These are phyloP conservation scores for Nerophis ophidion DNA, from an alignment of 2,113 vertebrate species.

Conservation along the genomic window DNA sequence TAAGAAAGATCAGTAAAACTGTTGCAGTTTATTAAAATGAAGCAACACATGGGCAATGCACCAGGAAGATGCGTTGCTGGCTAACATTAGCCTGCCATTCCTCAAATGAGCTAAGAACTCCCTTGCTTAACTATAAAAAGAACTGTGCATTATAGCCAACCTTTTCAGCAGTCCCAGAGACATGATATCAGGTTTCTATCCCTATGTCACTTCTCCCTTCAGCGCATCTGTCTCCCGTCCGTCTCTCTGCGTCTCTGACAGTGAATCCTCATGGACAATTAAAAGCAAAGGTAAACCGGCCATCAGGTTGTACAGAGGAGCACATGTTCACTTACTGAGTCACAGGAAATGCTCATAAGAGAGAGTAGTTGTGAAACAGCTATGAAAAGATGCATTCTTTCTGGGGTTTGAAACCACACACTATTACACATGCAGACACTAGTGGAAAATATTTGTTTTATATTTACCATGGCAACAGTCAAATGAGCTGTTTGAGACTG, in stretches of 20 bases:
- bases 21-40: conserved; percentile 53
- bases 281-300: conserved; percentile 14
- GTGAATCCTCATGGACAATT: conserved; percentile 9
- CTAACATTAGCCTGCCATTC: conserved; percentile 36
- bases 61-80: conserved; percentile 27
- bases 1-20: conserved; percentile 29
- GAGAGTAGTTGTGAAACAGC: conserved; percentile 25
- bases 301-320: conserved; percentile 2
- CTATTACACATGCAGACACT: conserved; percentile 41
- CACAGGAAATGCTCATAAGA: conserved; percentile 4
- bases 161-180: conserved; percentile 58
- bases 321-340: conserved; percentile 3
- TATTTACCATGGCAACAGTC: conserved; percentile 55
- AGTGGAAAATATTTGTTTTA: conserved; percentile 40
- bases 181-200: conserved; percentile 64
- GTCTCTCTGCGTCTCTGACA: conserved; percentile 51
- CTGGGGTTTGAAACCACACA: conserved; percentile 43
- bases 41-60: conserved; percentile 68
- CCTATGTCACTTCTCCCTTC: conserved; percentile 49
- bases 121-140: conserved; percentile 70
- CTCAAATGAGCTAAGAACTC: conserved; percentile 49
- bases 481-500: conserved; percentile 42
- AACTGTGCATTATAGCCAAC: conserved; percentile 61
- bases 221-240: conserved; percentile 64
- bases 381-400: conserved; percentile 27